Conservation (phyloP, 2,797 vertebrate genomes). For the Zenarchopterus dispar region DNA sequence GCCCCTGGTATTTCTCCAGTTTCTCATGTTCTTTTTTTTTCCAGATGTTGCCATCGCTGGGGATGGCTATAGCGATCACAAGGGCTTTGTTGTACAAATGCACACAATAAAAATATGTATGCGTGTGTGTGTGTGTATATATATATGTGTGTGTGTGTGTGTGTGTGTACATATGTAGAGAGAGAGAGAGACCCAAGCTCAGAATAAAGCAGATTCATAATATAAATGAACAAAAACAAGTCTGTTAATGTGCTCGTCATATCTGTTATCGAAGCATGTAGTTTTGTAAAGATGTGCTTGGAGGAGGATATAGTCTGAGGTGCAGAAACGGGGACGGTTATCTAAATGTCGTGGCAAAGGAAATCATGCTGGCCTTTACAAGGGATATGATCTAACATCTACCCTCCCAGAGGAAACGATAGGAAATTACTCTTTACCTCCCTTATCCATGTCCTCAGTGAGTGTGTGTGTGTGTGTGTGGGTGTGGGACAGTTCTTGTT, state of each 20-base stretch:
- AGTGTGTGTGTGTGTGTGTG: background rate
- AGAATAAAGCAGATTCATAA: conserved; percentile 15
- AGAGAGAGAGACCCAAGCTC: background rate
- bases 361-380: conserved; percentile 62
- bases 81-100: too few species aligned
- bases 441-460: conserved; percentile 43
- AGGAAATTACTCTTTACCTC: conserved; percentile 78
- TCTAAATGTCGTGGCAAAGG: conserved; percentile 50
- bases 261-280: conserved; percentile 41
- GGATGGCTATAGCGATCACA: too few species aligned
- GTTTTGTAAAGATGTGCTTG: conserved; percentile 19
- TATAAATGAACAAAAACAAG: conserved; percentile 37
- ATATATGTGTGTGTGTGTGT: too few species aligned
- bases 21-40: too few species aligned
- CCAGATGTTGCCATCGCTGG: too few species aligned
- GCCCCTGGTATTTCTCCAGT: too few species aligned
- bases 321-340: conserved; percentile 30
- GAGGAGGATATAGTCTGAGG: conserved; percentile 40
- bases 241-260: conserved; percentile 25
- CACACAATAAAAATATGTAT: too few species aligned
- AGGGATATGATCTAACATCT: conserved; percentile 66
- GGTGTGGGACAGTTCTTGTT: too few species aligned
- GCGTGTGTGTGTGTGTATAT: too few species aligned
- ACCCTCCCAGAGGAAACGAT: conserved; percentile 50
- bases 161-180: too few species aligned